Conservation (phyloP, 2,888 invertebrate genomes). For the Sminthurides aquaticus region DNA sequence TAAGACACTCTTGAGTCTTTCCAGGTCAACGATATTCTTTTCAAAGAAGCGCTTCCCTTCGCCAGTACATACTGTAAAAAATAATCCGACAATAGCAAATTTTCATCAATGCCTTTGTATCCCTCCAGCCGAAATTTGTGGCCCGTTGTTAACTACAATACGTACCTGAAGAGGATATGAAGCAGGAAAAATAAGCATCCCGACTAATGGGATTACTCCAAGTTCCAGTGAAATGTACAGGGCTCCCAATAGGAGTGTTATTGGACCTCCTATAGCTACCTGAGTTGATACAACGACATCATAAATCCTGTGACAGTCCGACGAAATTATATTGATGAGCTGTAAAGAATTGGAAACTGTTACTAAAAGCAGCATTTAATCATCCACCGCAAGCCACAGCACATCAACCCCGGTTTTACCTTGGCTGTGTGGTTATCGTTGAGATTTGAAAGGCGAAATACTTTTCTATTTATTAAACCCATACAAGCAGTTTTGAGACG, state of each 20-base stretch:
- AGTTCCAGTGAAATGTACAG: slow-evolving; percentile 52
- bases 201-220: slow-evolving; percentile 52
- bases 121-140: slow-evolving; percentile 46
- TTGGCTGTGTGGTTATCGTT: slow-evolving; percentile 48
- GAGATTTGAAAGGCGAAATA: slow-evolving; percentile 46
- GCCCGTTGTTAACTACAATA: slow-evolving; percentile 47
- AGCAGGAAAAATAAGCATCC: slow-evolving; percentile 50
- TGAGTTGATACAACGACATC: slow-evolving; percentile 52
- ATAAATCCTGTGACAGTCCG: slow-evolving; percentile 53
- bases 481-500: slow-evolving; percentile 47
- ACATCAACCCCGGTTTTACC: slow-evolving; percentile 46
- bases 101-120: slow-evolving; percentile 48
- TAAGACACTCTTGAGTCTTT: slow-evolving; percentile 50
- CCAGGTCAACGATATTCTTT: slow-evolving; percentile 45
- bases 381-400: neutral
- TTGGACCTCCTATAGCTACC: slow-evolving; percentile 52
- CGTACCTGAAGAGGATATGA: slow-evolving; percentile 54
- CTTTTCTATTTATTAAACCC: slow-evolving; percentile 48
- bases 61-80: slow-evolving; percentile 49
- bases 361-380: slow-evolving; percentile 44
- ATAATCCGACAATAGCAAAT: slow-evolving; percentile 2
- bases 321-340: slow-evolving; percentile 55
- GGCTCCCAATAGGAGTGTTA: slow-evolving; percentile 50
- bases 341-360: slow-evolving; percentile 43
- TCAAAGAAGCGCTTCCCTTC: slow-evolving; percentile 47